Evolutionary conservation across 64 coral and sea anemone genomes (phyloP).

Genomic region (Dendronephthya gigantea): DNA sequence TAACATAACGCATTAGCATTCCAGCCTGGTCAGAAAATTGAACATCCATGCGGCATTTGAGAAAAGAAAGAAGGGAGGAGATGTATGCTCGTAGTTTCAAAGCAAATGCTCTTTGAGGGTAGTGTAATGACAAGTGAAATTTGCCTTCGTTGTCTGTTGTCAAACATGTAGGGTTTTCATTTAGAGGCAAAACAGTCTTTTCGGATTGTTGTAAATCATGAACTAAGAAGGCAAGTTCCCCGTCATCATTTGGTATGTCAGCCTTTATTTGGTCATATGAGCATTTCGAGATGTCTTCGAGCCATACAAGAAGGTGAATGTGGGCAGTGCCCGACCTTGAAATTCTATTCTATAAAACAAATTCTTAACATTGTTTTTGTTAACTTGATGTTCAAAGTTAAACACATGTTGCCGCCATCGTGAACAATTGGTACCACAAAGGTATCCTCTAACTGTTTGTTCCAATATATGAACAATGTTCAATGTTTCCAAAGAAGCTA

Average conservation of each 20-base stretch:
- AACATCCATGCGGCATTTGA: conserved; percentile 31
- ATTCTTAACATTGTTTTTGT: background rate
- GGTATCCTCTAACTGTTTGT: conserved; percentile 22
- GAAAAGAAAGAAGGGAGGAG: background rate
- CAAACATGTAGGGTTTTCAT: background rate
- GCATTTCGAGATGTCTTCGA: background rate
- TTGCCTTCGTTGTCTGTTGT: no score
- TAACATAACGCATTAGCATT: conserved; percentile 37
- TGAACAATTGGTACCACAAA: background rate
- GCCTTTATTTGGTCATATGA: background rate
- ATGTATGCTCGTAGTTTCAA: conserved; percentile 23
- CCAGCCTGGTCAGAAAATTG: conserved; percentile 15
- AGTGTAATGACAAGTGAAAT: background rate
- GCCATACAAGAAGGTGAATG: conserved; percentile 51
- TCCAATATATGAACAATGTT: conserved; percentile 26
- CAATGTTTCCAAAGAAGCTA: background rate
- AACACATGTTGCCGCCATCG: no score
- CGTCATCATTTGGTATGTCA: conserved; percentile 17
- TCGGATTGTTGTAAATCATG: conserved; percentile 30
- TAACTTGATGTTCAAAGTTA: background rate
- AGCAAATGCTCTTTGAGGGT: background rate
- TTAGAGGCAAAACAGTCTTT: background rate
- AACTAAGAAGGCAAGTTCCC: conserved; percentile 1
- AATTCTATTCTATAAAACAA: conserved; percentile 49
- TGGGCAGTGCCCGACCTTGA: conserved; percentile 47